Base-by-base conservation (phyloP, 2,797 vertebrate species). In the Hoplostethus mediterraneus region DNA sequence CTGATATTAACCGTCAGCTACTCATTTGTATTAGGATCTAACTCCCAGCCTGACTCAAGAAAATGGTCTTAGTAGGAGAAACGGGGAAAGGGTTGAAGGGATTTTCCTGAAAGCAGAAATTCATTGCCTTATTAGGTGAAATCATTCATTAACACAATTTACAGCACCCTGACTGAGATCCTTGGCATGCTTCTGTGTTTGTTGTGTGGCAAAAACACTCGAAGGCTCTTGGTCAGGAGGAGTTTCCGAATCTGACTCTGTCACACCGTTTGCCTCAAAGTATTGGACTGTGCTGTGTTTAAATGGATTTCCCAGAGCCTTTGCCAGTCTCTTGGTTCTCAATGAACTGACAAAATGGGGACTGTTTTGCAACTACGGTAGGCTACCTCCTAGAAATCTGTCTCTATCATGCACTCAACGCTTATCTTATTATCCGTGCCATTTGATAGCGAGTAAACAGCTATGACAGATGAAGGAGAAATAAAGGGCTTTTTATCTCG, bases 281-380 rank as follows among this genome's bases (percentile, higher is more conserved):
- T 52, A 28, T 25, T 61, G 58, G 59, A 67, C 44, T 71, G 60
- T 53, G 68, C 67, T 74, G 65, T 58, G 64, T 63, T 71, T 77
- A 73, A 28, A 66, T 30, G 63, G 68, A 62, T 73, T 74, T 80
- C 77, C 80, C 81, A 76, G 70, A 67, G 49, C 59, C 71, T 77
- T 82, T 84, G 75, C 88, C 85, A 82, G 63, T 36, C 53, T 80
- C 56, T 78, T 87, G 89, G 82, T 84, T 84, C 51, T 47, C 36
- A 1, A 61, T 45, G 21, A 79, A 69, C 75, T 62, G 63, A 77
- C 74, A 83, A 79, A 80, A 66, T 67, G 66, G 31, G 30, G 47
- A 63, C 25, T 42, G 47, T 63, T 81, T 71, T 78, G 69, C 51
- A 57, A 62, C 65, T 75, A 56, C 75, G 49, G 52, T 47, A 28